These are phyloP conservation scores for Macrotus californicus DNA, from an alignment of 2,113 vertebrate genomes.

Conservation along the genomic window DNA sequence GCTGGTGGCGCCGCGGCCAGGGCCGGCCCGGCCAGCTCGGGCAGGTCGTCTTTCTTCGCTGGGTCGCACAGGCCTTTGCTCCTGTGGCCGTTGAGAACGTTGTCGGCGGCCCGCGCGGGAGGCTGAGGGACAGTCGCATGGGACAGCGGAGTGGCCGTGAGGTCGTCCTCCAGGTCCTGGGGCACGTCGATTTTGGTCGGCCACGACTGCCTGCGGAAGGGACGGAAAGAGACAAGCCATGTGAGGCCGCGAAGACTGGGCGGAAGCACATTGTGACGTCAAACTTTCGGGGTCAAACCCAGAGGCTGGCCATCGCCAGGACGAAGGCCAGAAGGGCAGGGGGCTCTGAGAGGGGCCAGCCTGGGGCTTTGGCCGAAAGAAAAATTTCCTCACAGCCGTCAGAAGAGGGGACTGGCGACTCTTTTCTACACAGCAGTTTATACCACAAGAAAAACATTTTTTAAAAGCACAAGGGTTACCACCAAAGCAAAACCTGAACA, in stretches of 20 bases:
- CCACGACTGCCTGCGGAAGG: constrained; percentile 90
- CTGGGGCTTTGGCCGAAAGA: neutral
- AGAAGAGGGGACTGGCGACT: neutral
- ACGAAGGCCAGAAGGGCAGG: neutral
- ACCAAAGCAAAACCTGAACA: neutral
- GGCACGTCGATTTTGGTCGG: constrained; percentile 94
- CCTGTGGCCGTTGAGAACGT: constrained; percentile 92
- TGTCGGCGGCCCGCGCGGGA: constrained; percentile 90
- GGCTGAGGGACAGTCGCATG: constrained; percentile 88
- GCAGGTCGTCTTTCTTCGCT: constrained; percentile 85
- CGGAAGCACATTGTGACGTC: accelerated
- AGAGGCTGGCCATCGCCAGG: neutral
- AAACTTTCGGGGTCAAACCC: neutral
- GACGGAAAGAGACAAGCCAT: neutral
- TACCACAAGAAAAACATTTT: neutral
- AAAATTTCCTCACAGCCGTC: neutral
- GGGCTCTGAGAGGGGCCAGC: neutral
- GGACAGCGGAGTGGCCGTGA: constrained; percentile 92
- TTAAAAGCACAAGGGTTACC: neutral
- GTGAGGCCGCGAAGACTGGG: neutral
- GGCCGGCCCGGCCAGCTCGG: constrained; percentile 78
- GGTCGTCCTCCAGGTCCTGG: constrained; percentile 95
- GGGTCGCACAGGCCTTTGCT: constrained; percentile 88
- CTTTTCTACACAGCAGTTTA: neutral
- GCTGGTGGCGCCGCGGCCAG: constrained; percentile 64